These are phyloP conservation scores for Gasteruption jaculator DNA, from an alignment of 2,888 invertebrate species.

Conservation along the genomic window DNA sequence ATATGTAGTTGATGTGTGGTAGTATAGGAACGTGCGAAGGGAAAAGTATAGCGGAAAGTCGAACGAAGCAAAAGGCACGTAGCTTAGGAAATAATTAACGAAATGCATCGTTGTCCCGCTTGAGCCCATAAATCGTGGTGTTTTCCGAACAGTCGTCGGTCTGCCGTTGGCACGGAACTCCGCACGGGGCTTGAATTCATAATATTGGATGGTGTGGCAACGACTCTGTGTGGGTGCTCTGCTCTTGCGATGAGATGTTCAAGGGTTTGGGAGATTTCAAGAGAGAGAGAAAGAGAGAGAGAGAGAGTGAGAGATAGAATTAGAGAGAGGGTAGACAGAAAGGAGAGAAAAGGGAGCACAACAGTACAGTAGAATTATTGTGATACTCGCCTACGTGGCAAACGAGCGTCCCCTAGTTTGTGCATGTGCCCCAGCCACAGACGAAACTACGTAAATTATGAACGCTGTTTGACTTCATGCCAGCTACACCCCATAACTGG, in stretches of 20 bases:
- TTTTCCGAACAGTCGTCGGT: conserved; percentile 35
- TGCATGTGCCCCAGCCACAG: conserved; percentile 28
- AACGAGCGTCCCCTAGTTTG: conserved; percentile 13
- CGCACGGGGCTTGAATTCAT: conserved; percentile 35
- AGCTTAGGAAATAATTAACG: conserved; percentile 37
- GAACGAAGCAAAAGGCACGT: conserved; percentile 11
- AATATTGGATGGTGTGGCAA: conserved; percentile 24
- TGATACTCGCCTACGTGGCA: conserved; percentile 23
- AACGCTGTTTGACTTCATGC: conserved; percentile 47
- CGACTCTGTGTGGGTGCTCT: conserved; percentile 2
- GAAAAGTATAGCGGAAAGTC: not conserved
- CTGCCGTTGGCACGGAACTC: conserved; percentile 31
- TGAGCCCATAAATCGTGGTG: conserved; percentile 33
- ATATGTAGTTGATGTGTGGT: too few species aligned
- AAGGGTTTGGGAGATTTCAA: conserved; percentile 11
- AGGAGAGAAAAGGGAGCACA: conserved; percentile 13
- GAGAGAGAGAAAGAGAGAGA: conserved; percentile 5
- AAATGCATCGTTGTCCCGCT: conserved; percentile 34
- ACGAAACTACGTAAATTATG: conserved; percentile 46
- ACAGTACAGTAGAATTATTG: conserved; percentile 26
- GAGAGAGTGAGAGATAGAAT: too few species aligned
- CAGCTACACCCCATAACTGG: conserved; percentile 37
- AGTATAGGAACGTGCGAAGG: too few species aligned
- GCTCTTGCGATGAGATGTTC: conserved; percentile 13
- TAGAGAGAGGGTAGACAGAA: too few species aligned